Conservation (phyloP, 2,797 vertebrate genomes). For the Falco novaeseelandiae region DNA sequence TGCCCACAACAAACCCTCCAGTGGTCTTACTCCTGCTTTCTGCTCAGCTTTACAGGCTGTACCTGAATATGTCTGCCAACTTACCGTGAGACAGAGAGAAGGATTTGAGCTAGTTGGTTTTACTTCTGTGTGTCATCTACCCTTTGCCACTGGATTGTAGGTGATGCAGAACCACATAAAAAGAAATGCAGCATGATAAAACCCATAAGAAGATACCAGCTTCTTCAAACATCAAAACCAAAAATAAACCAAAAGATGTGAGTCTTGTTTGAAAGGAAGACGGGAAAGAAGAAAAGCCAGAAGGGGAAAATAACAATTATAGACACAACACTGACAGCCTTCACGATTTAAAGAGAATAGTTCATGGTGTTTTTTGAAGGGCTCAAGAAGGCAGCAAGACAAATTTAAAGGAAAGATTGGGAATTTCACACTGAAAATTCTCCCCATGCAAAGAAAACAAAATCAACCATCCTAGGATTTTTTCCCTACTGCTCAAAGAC, state of each 20-base stretch:
- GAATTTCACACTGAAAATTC: not conserved
- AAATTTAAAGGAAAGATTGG: not conserved
- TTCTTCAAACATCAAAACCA: not conserved
- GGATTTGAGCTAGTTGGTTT: not conserved
- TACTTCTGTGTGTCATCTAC: not conserved
- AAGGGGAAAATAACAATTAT: not conserved
- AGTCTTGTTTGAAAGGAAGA: not conserved
- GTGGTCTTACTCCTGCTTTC: not conserved
- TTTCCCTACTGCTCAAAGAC: not conserved
- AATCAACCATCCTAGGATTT: not conserved
- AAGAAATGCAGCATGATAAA: not conserved
- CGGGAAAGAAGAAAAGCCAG: not conserved
- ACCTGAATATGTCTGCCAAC: not conserved
- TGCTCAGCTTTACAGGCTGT: not conserved
- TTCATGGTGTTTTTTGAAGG: not conserved
- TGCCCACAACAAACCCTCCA: not conserved
- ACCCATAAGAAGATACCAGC: not conserved
- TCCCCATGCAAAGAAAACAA: not conserved
- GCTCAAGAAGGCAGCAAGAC: not conserved
- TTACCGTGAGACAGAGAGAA: not conserved
- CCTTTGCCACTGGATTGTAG: not conserved
- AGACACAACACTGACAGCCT: not conserved
- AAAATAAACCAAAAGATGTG: not conserved
- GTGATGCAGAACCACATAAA: not conserved
- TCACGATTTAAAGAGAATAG: not conserved